These are phyloP conservation scores for Amphimedon queenslandica DNA, from an alignment of 37 sponge, comb jelly and placozoan genomes.

Conservation along the genomic window DNA sequence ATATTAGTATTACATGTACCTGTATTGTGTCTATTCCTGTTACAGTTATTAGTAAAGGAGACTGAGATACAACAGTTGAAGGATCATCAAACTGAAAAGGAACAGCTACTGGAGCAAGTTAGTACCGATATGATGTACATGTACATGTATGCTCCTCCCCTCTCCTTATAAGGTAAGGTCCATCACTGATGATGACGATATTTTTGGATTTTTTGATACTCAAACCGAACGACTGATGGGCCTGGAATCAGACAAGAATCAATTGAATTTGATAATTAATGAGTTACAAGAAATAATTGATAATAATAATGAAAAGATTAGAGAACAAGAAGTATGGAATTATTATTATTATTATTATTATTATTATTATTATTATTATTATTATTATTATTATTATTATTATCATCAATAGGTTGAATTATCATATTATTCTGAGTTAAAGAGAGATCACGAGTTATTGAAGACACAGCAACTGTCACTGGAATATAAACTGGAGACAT, in stretches of 20 bases:
- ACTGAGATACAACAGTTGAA: neutral
- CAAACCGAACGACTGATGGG: neutral
- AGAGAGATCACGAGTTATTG: neutral
- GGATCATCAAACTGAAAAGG: neutral
- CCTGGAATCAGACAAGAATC: neutral
- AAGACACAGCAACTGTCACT: slow-evolving; percentile 1
- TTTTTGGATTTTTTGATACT: neutral
- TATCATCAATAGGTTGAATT: neutral
- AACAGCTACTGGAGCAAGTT: neutral
- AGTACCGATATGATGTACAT: too few relatives aligned
- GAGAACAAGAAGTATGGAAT: neutral
- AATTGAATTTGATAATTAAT: neutral
- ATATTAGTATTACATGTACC: too few relatives aligned
- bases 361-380: neutral
- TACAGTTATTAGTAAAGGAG: neutral
- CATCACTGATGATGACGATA: neutral
- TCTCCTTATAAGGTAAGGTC: too few relatives aligned
- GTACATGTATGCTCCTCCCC: too few relatives aligned
- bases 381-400: too few relatives aligned
- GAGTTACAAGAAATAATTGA: neutral
- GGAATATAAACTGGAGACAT: neutral
- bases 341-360: too few relatives aligned
- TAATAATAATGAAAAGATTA: neutral
- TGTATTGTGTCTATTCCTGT: too few relatives aligned
- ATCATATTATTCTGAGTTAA: neutral